phyloP scores from a whole-genome alignment of 53 echinoderm and acorn worm genomes.

The Astropecten irregularis region DNA sequence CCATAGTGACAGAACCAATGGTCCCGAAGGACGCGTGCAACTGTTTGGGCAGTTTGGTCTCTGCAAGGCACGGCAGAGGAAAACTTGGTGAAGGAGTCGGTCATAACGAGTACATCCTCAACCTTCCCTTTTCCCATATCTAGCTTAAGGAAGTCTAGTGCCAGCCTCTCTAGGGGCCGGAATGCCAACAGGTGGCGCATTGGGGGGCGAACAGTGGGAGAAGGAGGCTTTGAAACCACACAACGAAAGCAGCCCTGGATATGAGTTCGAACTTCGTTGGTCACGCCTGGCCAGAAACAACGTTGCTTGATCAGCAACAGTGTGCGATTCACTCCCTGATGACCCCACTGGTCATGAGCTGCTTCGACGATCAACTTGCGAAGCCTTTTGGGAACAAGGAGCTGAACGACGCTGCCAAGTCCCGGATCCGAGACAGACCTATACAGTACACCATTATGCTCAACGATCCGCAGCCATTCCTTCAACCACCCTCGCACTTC shows the following conservation, averaged over 20 bases:
- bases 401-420: no score
- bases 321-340: neutral
- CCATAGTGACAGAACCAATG: conserved; percentile 40
- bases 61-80: no score
- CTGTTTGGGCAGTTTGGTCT: conserved; percentile 24
- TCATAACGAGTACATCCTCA: no score
- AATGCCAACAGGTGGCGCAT: conserved; percentile 26
- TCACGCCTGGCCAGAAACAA: conserved; percentile 16
- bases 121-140: neutral
- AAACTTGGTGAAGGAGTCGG: no score
- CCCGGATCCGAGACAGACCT: neutral
- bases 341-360: neutral
- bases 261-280: neutral
- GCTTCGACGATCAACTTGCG: neutral
- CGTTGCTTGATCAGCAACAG: no score
- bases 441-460: neutral
- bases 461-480: no score
- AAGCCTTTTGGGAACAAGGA: no score
- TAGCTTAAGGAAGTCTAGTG: conserved; percentile 10
- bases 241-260: conserved; percentile 22
- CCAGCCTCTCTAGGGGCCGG: no score
- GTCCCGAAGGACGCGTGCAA: conserved; percentile 23
- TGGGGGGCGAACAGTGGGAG: conserved; percentile 2
- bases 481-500: no score
- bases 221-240: neutral